Evolutionary conservation across 64 coral and sea anemone species (phyloP).

Genomic region (Pocillopora verrucosa): DNA sequence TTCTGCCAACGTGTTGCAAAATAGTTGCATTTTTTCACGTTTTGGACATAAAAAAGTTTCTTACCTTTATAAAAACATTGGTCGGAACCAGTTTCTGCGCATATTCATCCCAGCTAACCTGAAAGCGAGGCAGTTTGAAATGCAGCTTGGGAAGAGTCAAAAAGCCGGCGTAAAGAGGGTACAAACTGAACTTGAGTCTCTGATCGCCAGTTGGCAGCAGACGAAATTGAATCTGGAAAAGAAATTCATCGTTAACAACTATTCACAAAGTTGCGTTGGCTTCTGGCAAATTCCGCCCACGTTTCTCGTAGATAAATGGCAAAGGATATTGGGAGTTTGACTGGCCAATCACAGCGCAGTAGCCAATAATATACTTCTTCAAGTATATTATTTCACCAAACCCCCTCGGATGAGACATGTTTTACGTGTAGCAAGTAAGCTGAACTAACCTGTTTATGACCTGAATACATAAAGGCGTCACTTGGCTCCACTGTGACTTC

Average conservation of each 20-base stretch:
- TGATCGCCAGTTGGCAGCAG: slow-evolving; percentile 85
- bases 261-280: too few species aligned
- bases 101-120: slow-evolving; percentile 84
- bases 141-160: slow-evolving; percentile 86
- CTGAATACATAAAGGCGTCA: slow-evolving; percentile 95
- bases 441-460: slow-evolving; percentile 84
- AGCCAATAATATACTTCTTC: too few species aligned
- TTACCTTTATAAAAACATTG: slow-evolving; percentile 95
- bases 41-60: not conserved
- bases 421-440: not conserved
- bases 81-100: slow-evolving; percentile 94
- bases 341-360: too few species aligned
- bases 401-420: not conserved
- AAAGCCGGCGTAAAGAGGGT: slow-evolving; percentile 83
- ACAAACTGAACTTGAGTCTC: slow-evolving; percentile 84
- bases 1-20: not conserved
- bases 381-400: too few species aligned
- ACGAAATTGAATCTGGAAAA: slow-evolving; percentile 81
- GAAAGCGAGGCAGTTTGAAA: slow-evolving; percentile 91
- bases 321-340: too few species aligned
- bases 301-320: too few species aligned
- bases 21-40: not conserved
- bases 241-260: not conserved
- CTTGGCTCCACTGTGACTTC: slow-evolving; percentile 88
- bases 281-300: too few species aligned